Evolutionary conservation across 2,888 invertebrate genomes (phyloP).

Genomic region (Pristionchus entomophagus): DNA sequence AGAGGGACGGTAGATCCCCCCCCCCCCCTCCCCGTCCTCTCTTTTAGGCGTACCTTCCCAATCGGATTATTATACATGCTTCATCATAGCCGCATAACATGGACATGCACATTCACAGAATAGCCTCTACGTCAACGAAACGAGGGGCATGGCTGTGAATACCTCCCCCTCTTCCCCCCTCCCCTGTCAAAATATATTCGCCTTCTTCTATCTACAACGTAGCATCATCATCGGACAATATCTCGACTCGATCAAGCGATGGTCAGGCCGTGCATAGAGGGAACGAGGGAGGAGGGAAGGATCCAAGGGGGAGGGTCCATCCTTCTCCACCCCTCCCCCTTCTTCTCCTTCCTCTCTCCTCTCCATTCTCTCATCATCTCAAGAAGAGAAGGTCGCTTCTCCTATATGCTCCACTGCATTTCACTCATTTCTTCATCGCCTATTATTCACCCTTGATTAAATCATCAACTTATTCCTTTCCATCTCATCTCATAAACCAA

Average conservation of each 20-base stretch:
- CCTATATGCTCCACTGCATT: not conserved
- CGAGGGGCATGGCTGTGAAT: too few relatives aligned
- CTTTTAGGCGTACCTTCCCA: too few relatives aligned
- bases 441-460: too few relatives aligned
- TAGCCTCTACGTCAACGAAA: not conserved
- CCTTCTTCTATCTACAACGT: too few relatives aligned
- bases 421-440: not conserved
- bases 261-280: not conserved
- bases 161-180: slow-evolving; percentile 29
- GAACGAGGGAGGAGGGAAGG: not conserved
- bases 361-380: slow-evolving; percentile 17
- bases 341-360: not conserved
- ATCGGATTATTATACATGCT: too few relatives aligned
- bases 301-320: not conserved
- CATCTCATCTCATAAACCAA: too few relatives aligned
- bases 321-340: not conserved
- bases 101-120: not conserved
- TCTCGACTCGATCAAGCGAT: not conserved
- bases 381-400: slow-evolving; percentile 13
- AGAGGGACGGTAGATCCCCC: not conserved
- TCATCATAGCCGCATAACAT: not conserved
- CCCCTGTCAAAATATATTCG: slow-evolving; percentile 37
- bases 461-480: too few relatives aligned
- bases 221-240: too few relatives aligned
- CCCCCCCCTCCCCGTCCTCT: not conserved